Conservation (phyloP, 2,797 vertebrate species). For the Pristis pectinata region DNA sequence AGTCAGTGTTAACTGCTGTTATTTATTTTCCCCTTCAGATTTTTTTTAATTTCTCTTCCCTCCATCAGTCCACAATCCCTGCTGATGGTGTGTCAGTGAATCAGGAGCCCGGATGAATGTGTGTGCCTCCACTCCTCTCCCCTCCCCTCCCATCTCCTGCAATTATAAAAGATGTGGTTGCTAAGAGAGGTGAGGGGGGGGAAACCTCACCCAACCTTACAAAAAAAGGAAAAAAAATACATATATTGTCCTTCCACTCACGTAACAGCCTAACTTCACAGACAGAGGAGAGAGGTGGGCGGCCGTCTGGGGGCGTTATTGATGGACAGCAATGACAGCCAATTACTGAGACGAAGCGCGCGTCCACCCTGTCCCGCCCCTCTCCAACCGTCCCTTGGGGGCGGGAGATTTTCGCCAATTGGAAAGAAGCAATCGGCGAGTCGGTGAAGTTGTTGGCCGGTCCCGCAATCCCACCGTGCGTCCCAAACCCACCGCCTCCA, state of each 20-base stretch:
- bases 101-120: constrained; percentile 21
- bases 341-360: not conserved
- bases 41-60: constrained; percentile 14
- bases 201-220: not conserved
- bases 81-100: constrained; percentile 30
- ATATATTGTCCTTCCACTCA: constrained; percentile 15
- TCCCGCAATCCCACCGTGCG: not conserved
- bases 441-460: not conserved
- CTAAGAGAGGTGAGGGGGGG: not conserved
- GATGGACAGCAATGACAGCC: not conserved
- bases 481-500: not conserved
- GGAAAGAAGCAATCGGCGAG: not conserved
- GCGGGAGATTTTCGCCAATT: not conserved
- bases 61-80: constrained; percentile 32
- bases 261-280: not conserved
- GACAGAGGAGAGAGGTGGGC: not conserved
- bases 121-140: not conserved
- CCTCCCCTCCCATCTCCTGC: constrained; percentile 10
- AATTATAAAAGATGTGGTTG: not conserved
- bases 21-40: constrained; percentile 22
- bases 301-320: not conserved
- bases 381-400: not conserved
- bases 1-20: not conserved
- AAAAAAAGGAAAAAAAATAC: not conserved
- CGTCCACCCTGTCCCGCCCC: not conserved